Evolutionary conservation across 2,797 vertebrate species (phyloP), one percentile per base, ranked within the genome.

Genomic region (Danio aesculapii): DNA sequence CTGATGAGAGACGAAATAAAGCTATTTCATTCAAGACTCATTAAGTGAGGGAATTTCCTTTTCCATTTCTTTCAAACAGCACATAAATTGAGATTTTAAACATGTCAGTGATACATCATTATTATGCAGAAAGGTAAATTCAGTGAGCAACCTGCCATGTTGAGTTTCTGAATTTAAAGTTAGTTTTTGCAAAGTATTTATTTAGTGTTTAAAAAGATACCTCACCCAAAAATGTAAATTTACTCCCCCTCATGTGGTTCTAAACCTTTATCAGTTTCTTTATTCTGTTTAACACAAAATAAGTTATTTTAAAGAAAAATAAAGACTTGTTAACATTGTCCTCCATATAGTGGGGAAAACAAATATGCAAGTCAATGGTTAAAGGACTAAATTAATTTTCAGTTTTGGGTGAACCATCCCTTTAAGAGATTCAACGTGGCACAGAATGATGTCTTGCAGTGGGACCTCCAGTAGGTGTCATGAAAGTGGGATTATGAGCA

Each of bases 391-490:
- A 30, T 30, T 1, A 30, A 30, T 30, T 30, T 30, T 1, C 30
- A 30, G 30, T 30, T 30, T 30, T 30, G 1, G 30, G 30, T 30
- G 30, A 30, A 30, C 30, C 3, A 30, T 30, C 30, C 3, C 12
- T 47, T 14, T 39, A 6, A 0, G 2, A 13, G 1, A 21, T 30
- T 77, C 21, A 58, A 57, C 57, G 13, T 67, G 74, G 39, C 49
- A 21, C 44, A 55, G 75, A 68, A 39, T 68, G 43, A 47, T 58
- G 19, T 57, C 63, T 47, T 77, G 75, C n/a, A 71, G 44, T 50
- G 66, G 66, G 46, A 13, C 59, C 53, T 76, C 81, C 81, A 71
- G 57, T 61, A 82, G 83, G 63, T 88, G 85, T 81, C 86, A 86
- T 80, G 58, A 87, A 79, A 84, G 81, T 55, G 61, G 41, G 75